A percentile compares a stretch with the other conserved stretches of the same genome.
phyloP scores from a whole-genome alignment of 2,113 vertebrate species.

The Ellobius talpinus region DNA sequence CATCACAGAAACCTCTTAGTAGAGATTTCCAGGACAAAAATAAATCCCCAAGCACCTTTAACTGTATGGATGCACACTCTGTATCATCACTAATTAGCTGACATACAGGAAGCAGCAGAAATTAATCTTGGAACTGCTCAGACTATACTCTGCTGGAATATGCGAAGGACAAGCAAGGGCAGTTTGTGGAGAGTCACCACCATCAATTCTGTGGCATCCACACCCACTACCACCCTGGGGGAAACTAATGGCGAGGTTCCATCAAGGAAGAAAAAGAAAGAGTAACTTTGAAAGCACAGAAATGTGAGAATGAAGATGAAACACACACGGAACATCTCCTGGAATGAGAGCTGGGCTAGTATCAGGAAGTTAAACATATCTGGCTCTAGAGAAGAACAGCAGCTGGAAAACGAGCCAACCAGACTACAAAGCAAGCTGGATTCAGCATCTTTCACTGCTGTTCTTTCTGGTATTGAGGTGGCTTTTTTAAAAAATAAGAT shows the following conservation, averaged over 20 bases:
- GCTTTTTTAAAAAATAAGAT: conserved; percentile 73
- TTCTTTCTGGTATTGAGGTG: background rate
- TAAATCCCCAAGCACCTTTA: background rate
- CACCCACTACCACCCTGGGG: too few species aligned
- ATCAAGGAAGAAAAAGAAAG: background rate
- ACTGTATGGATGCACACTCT: background rate
- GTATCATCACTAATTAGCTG: background rate
- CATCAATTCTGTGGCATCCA: background rate
- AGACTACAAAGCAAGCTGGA: background rate
- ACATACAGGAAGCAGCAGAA: background rate
- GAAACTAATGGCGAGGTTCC: background rate
- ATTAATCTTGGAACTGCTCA: background rate
- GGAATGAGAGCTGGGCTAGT: conserved; percentile 98
- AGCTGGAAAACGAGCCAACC: background rate
- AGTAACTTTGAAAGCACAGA: background rate
- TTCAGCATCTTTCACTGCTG: conserved; percentile 74
- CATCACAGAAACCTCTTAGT: background rate
- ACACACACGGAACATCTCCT: conserved; percentile 94
- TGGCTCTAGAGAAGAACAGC: background rate
- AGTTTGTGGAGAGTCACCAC: background rate
- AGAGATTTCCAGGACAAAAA: background rate
- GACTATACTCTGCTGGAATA: background rate
- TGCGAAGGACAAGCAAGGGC: background rate
- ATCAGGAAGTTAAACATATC: conserved; percentile 90
- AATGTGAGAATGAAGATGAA: background rate